phyloP scores from a whole-genome alignment of 2,113 vertebrate genomes.

The Prunella himalayana region DNA sequence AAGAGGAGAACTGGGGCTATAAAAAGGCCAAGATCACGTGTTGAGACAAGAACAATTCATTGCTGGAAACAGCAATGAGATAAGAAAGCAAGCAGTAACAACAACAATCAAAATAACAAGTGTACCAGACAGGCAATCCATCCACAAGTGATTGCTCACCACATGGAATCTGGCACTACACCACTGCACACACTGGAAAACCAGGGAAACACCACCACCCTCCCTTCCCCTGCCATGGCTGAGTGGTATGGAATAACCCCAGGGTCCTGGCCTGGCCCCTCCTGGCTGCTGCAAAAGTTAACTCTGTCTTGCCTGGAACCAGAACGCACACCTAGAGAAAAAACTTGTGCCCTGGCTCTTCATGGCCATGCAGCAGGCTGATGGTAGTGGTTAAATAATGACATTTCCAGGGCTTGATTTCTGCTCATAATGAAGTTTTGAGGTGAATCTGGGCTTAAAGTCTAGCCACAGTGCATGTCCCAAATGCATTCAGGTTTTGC shows the following conservation, averaged over 20 bases:
- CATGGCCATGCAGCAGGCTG: neutral
- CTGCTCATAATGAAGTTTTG: neutral
- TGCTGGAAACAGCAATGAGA: neutral
- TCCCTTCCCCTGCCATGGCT: too few relatives aligned
- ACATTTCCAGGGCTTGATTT: neutral
- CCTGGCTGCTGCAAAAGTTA: neutral
- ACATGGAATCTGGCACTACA: neutral
- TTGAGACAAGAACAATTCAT: neutral
- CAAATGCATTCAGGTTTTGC: neutral
- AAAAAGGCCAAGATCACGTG: rapidly evolving
- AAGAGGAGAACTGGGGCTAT: neutral
- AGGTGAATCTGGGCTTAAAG: neutral
- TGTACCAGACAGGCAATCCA: neutral
- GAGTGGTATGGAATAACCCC: neutral
- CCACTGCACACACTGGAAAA: neutral
- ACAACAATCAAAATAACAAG: neutral
- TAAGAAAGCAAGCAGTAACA: neutral
- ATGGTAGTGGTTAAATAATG: neutral
- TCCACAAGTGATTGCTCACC: neutral
- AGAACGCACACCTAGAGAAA: neutral
- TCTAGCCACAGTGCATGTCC: neutral
- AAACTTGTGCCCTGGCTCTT: neutral
- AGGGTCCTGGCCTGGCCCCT: neutral
- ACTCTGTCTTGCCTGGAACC: neutral
- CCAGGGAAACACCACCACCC: neutral